phyloP scores from a whole-genome alignment of 1,140 invertebrate genomes.

The Triops longicaudatus region DNA sequence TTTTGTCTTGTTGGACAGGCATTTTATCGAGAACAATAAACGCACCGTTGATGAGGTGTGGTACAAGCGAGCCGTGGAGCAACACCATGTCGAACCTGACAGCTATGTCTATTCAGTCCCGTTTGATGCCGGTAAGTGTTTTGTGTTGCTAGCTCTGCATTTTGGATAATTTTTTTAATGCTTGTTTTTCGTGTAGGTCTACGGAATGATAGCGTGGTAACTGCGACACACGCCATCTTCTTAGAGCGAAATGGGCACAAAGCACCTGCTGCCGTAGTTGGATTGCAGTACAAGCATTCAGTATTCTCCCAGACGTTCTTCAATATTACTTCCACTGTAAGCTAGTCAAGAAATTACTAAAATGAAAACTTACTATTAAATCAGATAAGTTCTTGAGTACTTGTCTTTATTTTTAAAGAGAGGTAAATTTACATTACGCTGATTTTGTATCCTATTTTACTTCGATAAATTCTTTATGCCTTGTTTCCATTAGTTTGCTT shows the following conservation, averaged over 20 bases:
- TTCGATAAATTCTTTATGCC: too few species aligned
- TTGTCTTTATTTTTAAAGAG: neutral
- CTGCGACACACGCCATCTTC: conserved; percentile 83
- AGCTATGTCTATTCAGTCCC: conserved; percentile 89
- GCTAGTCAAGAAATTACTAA: conserved; percentile 30
- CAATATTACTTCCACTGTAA: conserved; percentile 74
- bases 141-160: conserved; percentile 27
- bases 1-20: conserved; percentile 45
- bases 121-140: conserved; percentile 58
- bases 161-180: conserved; percentile 37
- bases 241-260: conserved; percentile 70
- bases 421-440: too few species aligned
- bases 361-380: neutral
- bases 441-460: too few species aligned
- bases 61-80: conserved; percentile 87
- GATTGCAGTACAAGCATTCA: conserved; percentile 72
- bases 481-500: too few species aligned
- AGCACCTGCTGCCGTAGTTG: conserved; percentile 82
- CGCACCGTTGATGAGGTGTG: conserved; percentile 80
- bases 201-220: conserved; percentile 61
- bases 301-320: conserved; percentile 70
- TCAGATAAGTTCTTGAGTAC: neutral
- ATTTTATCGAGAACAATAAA: conserved; percentile 70
- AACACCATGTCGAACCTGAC: conserved; percentile 71
- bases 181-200: conserved; percentile 41